phyloP scores from a whole-genome alignment of 2,888 invertebrate species.

The Cyrtodaria siliqua region DNA sequence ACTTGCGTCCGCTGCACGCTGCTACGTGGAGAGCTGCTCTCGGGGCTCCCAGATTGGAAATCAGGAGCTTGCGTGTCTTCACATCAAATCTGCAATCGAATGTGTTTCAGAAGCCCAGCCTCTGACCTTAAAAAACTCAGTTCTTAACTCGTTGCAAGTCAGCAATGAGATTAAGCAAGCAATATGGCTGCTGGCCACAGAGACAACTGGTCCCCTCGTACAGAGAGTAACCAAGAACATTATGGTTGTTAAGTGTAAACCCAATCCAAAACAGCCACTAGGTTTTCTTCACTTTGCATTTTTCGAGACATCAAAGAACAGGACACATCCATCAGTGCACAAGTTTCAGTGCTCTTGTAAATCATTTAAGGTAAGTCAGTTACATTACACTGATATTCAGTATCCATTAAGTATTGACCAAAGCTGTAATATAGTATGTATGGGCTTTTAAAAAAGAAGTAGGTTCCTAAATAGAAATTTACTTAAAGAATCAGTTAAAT shows the following conservation, averaged over 20 bases:
- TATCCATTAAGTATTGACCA: too few relatives aligned
- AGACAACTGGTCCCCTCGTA: conserved; percentile 89
- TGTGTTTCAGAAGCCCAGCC: conserved; percentile 89
- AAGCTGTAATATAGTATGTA: too few relatives aligned
- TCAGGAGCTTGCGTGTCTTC: conserved; percentile 87
- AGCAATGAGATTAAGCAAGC: conserved; percentile 89
- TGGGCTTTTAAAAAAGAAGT: too few relatives aligned
- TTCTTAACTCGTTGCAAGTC: conserved; percentile 88
- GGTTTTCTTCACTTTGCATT: conserved; percentile 91
- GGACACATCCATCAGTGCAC: conserved; percentile 86
- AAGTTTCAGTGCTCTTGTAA: conserved; percentile 89
- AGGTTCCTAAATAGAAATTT: too few relatives aligned
- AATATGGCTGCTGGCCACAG: conserved; percentile 89
- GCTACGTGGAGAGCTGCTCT: conserved; percentile 86
- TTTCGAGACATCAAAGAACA: conserved; percentile 84
- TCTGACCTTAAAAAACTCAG: conserved; percentile 89
- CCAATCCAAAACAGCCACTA: conserved; percentile 89
- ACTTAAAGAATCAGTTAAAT: too few relatives aligned
- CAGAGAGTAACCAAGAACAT: conserved; percentile 91
- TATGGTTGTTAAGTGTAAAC: conserved; percentile 91
- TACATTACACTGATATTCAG: too few relatives aligned
- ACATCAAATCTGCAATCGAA: conserved; percentile 89
- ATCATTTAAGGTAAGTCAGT: conserved; percentile 87
- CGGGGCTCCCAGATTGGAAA: conserved; percentile 63
- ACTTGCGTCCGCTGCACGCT: conserved; percentile 83